Conservation (phyloP, 1,140 invertebrate species). For the Matsumurasca onukii region DNA sequence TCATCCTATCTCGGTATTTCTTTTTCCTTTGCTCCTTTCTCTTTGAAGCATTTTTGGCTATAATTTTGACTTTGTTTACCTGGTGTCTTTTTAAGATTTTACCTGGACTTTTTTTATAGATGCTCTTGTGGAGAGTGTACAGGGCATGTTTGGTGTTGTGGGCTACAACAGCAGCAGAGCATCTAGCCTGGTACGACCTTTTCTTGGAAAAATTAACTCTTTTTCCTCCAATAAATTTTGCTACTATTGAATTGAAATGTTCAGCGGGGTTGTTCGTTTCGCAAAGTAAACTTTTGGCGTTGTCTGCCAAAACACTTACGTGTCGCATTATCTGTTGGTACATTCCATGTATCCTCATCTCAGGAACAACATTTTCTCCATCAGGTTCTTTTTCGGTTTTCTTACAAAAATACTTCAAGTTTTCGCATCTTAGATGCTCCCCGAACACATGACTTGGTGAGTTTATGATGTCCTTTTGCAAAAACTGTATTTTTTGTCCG, state of each 20-base stretch:
- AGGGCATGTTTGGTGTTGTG: not conserved
- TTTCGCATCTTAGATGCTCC: not conserved
- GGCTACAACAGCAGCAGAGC: not conserved
- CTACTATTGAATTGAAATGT: slow-evolving; percentile 12
- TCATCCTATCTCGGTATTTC: not conserved
- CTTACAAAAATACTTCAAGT: not conserved
- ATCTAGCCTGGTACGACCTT: slow-evolving; percentile 8
- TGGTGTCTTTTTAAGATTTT: not conserved
- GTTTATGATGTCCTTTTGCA: not conserved
- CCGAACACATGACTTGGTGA: not conserved
- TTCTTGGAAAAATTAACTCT: not conserved
- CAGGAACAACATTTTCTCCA: not conserved
- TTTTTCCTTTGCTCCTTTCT: not conserved
- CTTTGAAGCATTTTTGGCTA: not conserved
- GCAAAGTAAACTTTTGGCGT: not conserved
- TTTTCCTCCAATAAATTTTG: no score
- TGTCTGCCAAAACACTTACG: not conserved
- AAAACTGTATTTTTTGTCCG: not conserved
- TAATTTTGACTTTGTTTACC: not conserved
- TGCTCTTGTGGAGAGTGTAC: slow-evolving; percentile 3
- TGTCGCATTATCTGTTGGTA: not conserved
- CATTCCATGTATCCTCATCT: not conserved
- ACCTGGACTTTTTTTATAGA: not conserved
- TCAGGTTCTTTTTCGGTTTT: no score
- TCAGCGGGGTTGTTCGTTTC: not conserved